Evolutionary conservation across 2,797 vertebrate genomes (phyloP), one percentile per base, ranked within the genome.

Genomic region (Gallirallus australis): DNA sequence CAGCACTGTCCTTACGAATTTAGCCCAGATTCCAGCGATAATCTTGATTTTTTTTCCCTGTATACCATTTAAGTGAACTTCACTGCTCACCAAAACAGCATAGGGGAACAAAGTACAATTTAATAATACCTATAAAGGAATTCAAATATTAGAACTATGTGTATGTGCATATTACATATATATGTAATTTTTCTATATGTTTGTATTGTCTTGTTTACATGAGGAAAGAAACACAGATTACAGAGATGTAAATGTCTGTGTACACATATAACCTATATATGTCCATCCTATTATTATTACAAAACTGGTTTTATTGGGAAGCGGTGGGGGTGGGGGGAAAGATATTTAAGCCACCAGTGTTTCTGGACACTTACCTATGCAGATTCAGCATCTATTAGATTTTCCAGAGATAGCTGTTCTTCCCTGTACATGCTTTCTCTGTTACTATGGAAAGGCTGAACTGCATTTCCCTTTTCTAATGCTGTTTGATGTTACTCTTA

Each of bases 281-380:
- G 15, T 12, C 19, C 10, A 77, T 18, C 64, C 5, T 50, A 21
- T 9, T 33, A 35, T 63, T 56, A 82, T 18, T 54, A n/a, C 21
- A 80, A 47, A 77, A 54, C 12, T 33, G 2, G 0, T 77, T 73
- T 70, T 31, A 69, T 57, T 0, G 0, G 42, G 30, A 7, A 3
- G 40, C 0, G 0, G 42, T 27, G 7, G 3, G 40, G 40, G 17
- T 16, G 16, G 8, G 40, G 40, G 1, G 3, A 28, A 7, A 5
- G 1, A 20, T 18, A 71, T 69, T 86, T 14, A 83, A 54, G 24
- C 3, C 48, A 82, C 8, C 12, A 37, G 16, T 45, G 50, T 54
- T 92, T 90, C 65, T 48, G 35, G 35, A 73, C 23, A 28, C 7
- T 71, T 71, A 63, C 12, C 39, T 81, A 42, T 15, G 31, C 68